phyloP scores from a whole-genome alignment of 1,140 invertebrate species.

The Bombyx mandarina region DNA sequence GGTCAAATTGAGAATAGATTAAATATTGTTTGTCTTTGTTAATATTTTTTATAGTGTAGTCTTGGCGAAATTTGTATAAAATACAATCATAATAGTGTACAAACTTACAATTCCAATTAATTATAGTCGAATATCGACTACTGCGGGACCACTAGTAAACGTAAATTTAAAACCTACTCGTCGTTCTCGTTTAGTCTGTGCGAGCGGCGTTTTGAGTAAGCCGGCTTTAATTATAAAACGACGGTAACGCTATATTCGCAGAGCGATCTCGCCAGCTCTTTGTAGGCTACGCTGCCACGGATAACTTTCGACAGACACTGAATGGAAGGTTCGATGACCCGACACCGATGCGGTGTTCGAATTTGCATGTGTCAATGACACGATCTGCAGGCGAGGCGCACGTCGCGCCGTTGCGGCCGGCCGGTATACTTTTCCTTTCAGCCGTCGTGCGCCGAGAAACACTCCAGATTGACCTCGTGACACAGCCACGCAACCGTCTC shows the following conservation, averaged over 20 bases:
- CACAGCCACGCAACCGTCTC: constrained; percentile 24
- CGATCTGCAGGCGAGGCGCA: constrained; percentile 29
- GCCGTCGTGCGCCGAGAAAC: constrained; percentile 39
- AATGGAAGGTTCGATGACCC: constrained; percentile 51
- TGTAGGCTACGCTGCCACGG: constrained; percentile 30
- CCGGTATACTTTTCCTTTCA: constrained; percentile 56
- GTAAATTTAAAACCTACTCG: no score
- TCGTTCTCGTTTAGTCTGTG: no score
- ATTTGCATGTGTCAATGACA: constrained; percentile 64
- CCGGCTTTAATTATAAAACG: constrained; percentile 9
- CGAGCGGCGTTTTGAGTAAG: background rate
- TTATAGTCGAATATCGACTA: no score
- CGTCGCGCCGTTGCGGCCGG: constrained; percentile 25
- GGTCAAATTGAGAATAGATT: no score
- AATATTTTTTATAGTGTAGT: no score
- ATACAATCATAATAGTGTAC: no score
- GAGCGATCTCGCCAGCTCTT: constrained; percentile 15
- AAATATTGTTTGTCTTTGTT: no score
- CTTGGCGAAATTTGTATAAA: no score
- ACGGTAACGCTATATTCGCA: constrained; percentile 33
- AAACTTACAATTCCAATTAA: no score
- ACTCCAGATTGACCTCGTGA: constrained; percentile 48
- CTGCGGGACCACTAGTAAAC: no score
- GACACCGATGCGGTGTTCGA: constrained; percentile 40
- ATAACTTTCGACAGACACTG: constrained; percentile 60